Base-by-base conservation (phyloP, 1,140 invertebrate genomes). In the Magallana angulata region DNA sequence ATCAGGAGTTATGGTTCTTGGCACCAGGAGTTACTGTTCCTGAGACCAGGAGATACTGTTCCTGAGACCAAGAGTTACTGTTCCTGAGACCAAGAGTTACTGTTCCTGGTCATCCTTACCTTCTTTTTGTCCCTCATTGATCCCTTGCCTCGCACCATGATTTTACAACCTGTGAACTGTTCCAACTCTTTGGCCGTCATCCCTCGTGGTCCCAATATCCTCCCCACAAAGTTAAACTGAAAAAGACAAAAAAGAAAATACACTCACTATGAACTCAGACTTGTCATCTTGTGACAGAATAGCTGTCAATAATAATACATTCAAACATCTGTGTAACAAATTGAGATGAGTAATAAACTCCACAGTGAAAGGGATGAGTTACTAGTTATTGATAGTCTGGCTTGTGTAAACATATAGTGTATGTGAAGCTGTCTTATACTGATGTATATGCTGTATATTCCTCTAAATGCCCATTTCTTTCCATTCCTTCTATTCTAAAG, bases 61-160 rank as follows among this genome's bases (percentile, higher is more conserved):
- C 68, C 68, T 71, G 30, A 71, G 24, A 71, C 1, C 5, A 71
- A 36, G 68, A 71, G 24, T 76, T 76, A 76, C 68, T 4, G 8
- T 30, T 12, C 68, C 68, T 76, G 30, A 76, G 24, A 76, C 14
- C 18, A 8, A 12, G 68, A 30, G 68, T 30, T 4, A 48, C 36
- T 48, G 36, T 48, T 48, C 36, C 36, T 1, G 68, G 68, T 4
- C 8, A 30, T 48, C 87, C 96, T 96, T 96, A 99, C 99, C 98
- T 99, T 99, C 96, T 99, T 98, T 96, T 99, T 99, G 95, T 99
- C 99, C 94, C 99, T 96, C 99, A 99, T 99, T 64, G 99, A 99
- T n/a, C 99, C 99, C 95, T 99, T 98, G 92, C 99, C 99, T 95
- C 99, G 96, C 88, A 99, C 98, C 99, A 99, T 99, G 92, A 99